Percentiles rank a stretch among this genome's conserved stretches.
These are phyloP conservation scores for Spisula solida DNA, from an alignment of 2,888 invertebrate genomes.

Conservation along the genomic window DNA sequence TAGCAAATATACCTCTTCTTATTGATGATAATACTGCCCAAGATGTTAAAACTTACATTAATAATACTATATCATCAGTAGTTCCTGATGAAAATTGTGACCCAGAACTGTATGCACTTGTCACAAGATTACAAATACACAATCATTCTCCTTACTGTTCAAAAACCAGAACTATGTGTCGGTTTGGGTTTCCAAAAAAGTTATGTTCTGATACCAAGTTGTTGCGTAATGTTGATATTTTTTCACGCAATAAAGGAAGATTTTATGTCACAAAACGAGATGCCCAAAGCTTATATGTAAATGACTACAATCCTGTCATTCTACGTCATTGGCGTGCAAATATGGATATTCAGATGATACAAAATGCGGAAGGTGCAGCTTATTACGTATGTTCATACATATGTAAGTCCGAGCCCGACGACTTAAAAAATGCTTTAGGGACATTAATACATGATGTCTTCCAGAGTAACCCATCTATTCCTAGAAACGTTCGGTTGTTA, in stretches of 20 bases:
- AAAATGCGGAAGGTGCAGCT: conserved; percentile 62
- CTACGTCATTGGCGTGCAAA: conserved; percentile 60
- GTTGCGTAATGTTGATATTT: conserved; percentile 5
- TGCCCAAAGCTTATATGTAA: conserved; percentile 17
- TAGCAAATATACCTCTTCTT: conserved; percentile 16
- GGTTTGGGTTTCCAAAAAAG: conserved; percentile 56
- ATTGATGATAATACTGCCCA: conserved; percentile 23
- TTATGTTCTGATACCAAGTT: conserved; percentile 13
- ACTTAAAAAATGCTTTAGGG: conserved; percentile 46
- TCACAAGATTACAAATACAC: conserved; percentile 43
- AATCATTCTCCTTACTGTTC: conserved; percentile 31
- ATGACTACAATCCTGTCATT: conserved; percentile 54
- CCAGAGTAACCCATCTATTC: conserved; percentile 21
- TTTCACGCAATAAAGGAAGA: conserved; percentile 43
- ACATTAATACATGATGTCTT: conserved; percentile 42
- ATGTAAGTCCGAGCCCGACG: conserved; percentile 66
- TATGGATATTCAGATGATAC: conserved; percentile 59
- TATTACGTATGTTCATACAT: conserved; percentile 64
- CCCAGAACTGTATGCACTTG: conserved; percentile 41
- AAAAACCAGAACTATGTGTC: conserved; percentile 21
- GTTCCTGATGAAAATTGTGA: conserved; percentile 36
- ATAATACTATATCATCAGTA: conserved; percentile 32
- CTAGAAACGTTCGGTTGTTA: conserved; percentile 24
- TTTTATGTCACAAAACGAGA: conserved; percentile 51
- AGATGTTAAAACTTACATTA: conserved; percentile 37